Percentiles rank a stretch among this genome's conserved stretches.
These are phyloP conservation scores for Neoscelio sp. DNA, from an alignment of 2,888 invertebrate genomes.

Conservation along the genomic window DNA sequence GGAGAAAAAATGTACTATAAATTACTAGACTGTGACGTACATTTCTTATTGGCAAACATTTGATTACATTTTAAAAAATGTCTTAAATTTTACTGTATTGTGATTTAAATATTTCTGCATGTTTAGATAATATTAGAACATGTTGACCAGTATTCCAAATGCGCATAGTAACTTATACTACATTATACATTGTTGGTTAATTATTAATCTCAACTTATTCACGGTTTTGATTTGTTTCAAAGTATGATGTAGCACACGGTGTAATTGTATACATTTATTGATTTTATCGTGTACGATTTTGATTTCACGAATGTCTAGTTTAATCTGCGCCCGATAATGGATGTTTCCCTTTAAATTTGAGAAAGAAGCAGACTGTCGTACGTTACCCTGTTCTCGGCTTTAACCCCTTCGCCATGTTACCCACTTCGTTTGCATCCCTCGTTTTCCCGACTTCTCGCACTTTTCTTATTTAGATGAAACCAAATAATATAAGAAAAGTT, in stretches of 20 bases:
- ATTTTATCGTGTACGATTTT: conserved; percentile 13
- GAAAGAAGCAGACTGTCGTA: conserved; percentile 31
- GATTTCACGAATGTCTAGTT: conserved; percentile 19
- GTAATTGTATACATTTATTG: conserved; percentile 34
- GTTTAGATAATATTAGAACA: no score
- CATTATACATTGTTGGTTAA: not conserved
- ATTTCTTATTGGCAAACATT: no score
- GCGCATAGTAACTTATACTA: no score
- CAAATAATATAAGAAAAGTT: conserved; percentile 48
- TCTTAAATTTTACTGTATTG: no score
- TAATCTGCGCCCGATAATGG: conserved; percentile 24
- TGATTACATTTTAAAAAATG: no score
- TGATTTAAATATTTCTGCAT: no score
- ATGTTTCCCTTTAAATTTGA: conserved; percentile 50
- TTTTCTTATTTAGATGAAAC: conserved; percentile 47
- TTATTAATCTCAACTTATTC: not conserved
- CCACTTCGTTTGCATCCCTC: conserved; percentile 61
- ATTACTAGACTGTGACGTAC: no score
- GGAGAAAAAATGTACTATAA: no score
- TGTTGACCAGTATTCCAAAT: no score
- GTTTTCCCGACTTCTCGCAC: conserved; percentile 38
- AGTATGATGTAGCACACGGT: conserved; percentile 10
- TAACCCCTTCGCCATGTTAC: conserved; percentile 54
- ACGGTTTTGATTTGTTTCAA: not conserved
- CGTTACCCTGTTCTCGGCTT: conserved; percentile 30